Base-by-base conservation (phyloP, 2,113 vertebrate genomes). In the Prunella himalayana region DNA sequence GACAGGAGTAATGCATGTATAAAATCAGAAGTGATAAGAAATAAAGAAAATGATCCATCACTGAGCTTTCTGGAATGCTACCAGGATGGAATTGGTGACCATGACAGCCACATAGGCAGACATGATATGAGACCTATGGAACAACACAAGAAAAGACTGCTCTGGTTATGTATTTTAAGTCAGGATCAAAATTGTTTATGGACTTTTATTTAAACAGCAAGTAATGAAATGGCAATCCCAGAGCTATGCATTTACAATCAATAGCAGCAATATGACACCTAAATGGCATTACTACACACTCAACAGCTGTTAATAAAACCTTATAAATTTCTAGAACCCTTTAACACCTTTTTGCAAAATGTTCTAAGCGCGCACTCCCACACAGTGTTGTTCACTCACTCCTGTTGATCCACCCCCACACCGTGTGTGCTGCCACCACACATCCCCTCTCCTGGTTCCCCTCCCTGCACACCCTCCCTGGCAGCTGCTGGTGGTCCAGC, bases 301-400 rank as follows among this genome's bases (percentile, higher is more conserved):
- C 59, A 60, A 11, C 6, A 77, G 39, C 39, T 59, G 24, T 53
- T 90, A 86, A 88, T 78, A 71, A 86, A 89, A 37, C 4, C 15
- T 16, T 68, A 22, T 7, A 53, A 10, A 49, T 61, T 57, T 51
- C 41, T n/a, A 35, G 80, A 10, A 28, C 39, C 9, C 11, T 37
- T 88, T 63, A n/a, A 39, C 12, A 50, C 25, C 6, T 42, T 39
- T 27, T 51, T 12, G 41, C 18, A 31, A 13, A n/a, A 28, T 11
- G 15, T 53, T 68, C 20, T 19, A 10, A 73, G 20, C 2, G 1
- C 4, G 11, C 24, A 10, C 31, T 49, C 42, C 22, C 66, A 30
- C 47, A 3, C 0, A 1, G 5, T 8, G 44, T 4, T 1, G 5
- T 28, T 72, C 35, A 45, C 37, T 31, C 13, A 3, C 35, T n/a